Evolutionary conservation across 2,797 vertebrate genomes (phyloP).

Genomic region (Pogonophryne albipinna): DNA sequence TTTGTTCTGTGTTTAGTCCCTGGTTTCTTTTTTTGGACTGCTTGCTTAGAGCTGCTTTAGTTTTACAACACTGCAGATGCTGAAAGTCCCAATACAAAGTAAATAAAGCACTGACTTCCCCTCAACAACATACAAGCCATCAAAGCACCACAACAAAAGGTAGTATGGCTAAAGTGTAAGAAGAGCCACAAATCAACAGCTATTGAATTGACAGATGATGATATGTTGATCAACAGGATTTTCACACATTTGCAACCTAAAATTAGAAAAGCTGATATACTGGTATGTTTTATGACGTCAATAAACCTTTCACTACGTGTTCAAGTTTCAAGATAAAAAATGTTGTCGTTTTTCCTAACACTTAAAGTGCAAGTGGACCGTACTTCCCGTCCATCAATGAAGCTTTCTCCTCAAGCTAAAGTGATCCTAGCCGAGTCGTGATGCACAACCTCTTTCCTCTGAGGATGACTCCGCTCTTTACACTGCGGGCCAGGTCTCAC

Average conservation of each 20-base stretch:
- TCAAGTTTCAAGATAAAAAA: not conserved
- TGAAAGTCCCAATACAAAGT: not conserved
- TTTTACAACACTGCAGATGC: not conserved
- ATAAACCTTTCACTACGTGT: not conserved
- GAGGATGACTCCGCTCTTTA: conserved; percentile 21
- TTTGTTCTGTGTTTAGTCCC: too few species aligned
- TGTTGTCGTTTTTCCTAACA: not conserved
- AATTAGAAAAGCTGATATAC: not conserved
- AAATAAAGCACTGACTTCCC: not conserved
- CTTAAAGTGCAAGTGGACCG: conserved; percentile 1
- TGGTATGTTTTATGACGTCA: not conserved
- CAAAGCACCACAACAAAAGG: not conserved
- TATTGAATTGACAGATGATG: not conserved
- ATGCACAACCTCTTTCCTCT: conserved; percentile 23
- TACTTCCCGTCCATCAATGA: conserved; percentile 4
- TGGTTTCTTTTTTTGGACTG: too few species aligned
- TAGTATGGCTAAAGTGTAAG: not conserved
- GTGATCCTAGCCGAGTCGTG: conserved; percentile 22
- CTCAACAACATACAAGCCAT: not conserved
- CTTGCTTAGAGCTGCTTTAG: not conserved
- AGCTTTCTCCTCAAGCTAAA: not conserved
- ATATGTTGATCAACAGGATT: not conserved
- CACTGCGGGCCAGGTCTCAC: conserved; percentile 72
- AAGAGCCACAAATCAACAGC: not conserved
- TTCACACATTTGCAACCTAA: not conserved